Percentiles rank a stretch among this genome's conserved stretches.
Evolutionary conservation across 2,888 invertebrate species (phyloP).

Genomic region (Elegia similella): DNA sequence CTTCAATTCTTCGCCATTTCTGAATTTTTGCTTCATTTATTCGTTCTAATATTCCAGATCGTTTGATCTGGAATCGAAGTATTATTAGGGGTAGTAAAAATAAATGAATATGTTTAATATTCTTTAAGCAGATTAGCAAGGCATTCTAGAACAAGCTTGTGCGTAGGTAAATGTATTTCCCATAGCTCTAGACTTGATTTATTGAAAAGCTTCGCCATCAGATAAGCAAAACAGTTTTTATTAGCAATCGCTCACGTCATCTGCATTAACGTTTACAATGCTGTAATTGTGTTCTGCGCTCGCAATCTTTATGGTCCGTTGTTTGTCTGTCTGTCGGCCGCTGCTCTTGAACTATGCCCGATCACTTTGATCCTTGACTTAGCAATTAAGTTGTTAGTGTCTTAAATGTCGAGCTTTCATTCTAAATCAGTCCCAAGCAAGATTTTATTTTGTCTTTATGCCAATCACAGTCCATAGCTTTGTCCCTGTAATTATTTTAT

Average conservation of each 20-base stretch:
- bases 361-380: slow-evolving; percentile 18
- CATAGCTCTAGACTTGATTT: too few species aligned
- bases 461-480: background rate
- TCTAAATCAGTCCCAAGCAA: background rate
- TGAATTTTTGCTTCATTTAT: too few species aligned
- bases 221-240: background rate
- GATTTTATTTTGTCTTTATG: background rate
- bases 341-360: slow-evolving; percentile 37
- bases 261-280: slow-evolving; percentile 11
- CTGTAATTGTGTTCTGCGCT: background rate
- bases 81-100: too few species aligned
- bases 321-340: slow-evolving; percentile 17
- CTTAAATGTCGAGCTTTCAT: slow-evolving; percentile 3
- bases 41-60: too few species aligned
- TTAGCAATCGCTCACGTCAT: slow-evolving; percentile 4
- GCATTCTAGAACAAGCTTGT: too few species aligned
- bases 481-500: background rate
- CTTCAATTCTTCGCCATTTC: too few species aligned
- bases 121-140: too few species aligned
- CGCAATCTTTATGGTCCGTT: slow-evolving; percentile 17
- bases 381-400: slow-evolving; percentile 4
- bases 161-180: too few species aligned
- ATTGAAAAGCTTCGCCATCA: too few species aligned
- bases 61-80: too few species aligned
- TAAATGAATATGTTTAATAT: too few species aligned